Conservation (phyloP, 2,797 vertebrate genomes). For the Pantherophis vulpinus region DNA sequence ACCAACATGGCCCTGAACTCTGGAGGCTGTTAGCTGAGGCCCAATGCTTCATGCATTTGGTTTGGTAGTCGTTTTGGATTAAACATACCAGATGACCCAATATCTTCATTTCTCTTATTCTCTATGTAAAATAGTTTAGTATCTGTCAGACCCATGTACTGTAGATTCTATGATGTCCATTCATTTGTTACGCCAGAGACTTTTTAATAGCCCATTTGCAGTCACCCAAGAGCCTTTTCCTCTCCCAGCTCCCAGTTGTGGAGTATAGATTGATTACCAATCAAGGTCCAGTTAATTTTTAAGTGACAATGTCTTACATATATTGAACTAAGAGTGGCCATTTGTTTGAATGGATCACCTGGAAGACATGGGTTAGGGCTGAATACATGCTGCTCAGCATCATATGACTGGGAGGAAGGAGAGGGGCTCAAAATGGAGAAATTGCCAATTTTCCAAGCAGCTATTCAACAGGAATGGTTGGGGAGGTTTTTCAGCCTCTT, state of each 20-base stretch:
- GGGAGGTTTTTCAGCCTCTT: background rate
- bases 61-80: background rate
- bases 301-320: background rate
- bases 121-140: background rate
- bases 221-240: background rate
- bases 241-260: background rate
- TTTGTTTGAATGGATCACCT: background rate
- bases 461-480: background rate
- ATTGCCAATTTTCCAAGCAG: background rate
- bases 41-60: background rate
- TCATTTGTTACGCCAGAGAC: background rate
- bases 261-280: background rate
- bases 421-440: background rate
- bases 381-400: background rate
- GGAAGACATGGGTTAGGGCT: background rate
- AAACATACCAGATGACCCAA: background rate
- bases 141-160: background rate
- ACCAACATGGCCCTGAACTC: background rate
- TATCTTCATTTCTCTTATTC: background rate
- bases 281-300: background rate
- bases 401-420: background rate
- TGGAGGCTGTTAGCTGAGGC: background rate
- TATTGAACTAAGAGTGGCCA: background rate
- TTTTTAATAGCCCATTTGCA: background rate
- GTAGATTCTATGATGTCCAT: background rate